phyloP scores from a whole-genome alignment of 2,888 invertebrate species.

The Bembecia ichneumoniformis region DNA sequence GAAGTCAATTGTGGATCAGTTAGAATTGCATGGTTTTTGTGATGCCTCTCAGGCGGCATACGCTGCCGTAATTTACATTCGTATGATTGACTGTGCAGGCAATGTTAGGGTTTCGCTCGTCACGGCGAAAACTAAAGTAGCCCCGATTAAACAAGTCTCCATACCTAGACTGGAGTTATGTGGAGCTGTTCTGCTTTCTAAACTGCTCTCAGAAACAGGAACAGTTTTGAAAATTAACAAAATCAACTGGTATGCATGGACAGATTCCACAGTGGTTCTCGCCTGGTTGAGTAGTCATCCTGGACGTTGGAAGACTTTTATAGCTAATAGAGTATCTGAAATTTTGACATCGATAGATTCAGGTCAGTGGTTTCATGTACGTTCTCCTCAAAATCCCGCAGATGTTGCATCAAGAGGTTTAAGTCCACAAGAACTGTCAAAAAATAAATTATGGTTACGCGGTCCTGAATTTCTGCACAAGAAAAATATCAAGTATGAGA shows the following conservation, averaged over 20 bases:
- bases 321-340: conserved; percentile 16
- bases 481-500: background rate
- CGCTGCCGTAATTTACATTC: conserved; percentile 12
- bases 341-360: conserved; percentile 11
- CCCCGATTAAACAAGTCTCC: conserved; percentile 7
- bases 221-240: background rate
- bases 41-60: conserved; percentile 13
- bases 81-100: background rate
- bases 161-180: conserved; percentile 16
- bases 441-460: conserved; percentile 9
- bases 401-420: conserved; percentile 21
- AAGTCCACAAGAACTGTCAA: conserved; percentile 9
- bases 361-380: conserved; percentile 15
- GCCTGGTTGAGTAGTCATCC: conserved; percentile 16
- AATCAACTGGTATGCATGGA: conserved; percentile 9
- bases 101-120: background rate
- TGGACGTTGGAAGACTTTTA: conserved; percentile 17
- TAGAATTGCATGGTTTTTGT: conserved; percentile 12
- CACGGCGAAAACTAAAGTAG: too few species aligned
- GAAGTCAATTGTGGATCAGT: background rate
- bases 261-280: conserved; percentile 17
- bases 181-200: conserved; percentile 10
- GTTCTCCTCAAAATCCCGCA: conserved; percentile 16
- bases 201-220: conserved; percentile 8
- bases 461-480: conserved; percentile 10